phyloP scores from a whole-genome alignment of 1,140 invertebrate genomes.

The Trachelipus rathkii region DNA sequence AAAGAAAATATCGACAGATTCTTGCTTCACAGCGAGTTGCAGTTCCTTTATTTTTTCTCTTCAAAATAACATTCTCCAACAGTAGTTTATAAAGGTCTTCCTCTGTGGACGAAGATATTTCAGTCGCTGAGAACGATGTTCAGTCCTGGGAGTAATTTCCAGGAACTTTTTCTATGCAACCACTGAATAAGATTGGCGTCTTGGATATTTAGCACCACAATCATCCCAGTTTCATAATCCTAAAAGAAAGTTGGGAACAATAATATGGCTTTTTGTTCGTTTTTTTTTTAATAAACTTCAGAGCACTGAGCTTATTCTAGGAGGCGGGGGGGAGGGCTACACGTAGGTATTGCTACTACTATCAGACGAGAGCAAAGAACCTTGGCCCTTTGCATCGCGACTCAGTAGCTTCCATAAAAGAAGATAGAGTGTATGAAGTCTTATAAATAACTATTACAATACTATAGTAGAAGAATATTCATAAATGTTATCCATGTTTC shows the following conservation, averaged over 20 bases:
- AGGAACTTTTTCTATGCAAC: not conserved
- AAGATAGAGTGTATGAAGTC: no score
- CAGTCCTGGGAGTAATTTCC: not conserved
- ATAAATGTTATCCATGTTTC: no score
- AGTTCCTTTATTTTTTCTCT: not conserved
- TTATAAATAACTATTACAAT: no score
- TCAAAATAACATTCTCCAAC: not conserved
- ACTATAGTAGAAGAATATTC: no score
- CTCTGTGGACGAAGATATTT: not conserved
- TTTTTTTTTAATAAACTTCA: no score
- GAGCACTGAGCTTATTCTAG: no score
- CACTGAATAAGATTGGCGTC: slow-evolving; percentile 3
- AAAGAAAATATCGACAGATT: not conserved
- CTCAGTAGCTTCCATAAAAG: no score
- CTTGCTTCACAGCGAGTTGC: not conserved
- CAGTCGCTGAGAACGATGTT: not conserved
- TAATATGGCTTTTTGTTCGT: no score
- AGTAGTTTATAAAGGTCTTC: not conserved
- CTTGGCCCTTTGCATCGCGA: no score
- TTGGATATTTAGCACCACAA: not conserved
- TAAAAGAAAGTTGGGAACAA: not conserved
- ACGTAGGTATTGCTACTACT: no score
- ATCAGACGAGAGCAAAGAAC: no score
- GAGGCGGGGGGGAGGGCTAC: no score
- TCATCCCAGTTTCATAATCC: slow-evolving; percentile 7